These are phyloP conservation scores for Cotesia typhae DNA, from an alignment of 1,140 invertebrate genomes.

Conservation along the genomic window DNA sequence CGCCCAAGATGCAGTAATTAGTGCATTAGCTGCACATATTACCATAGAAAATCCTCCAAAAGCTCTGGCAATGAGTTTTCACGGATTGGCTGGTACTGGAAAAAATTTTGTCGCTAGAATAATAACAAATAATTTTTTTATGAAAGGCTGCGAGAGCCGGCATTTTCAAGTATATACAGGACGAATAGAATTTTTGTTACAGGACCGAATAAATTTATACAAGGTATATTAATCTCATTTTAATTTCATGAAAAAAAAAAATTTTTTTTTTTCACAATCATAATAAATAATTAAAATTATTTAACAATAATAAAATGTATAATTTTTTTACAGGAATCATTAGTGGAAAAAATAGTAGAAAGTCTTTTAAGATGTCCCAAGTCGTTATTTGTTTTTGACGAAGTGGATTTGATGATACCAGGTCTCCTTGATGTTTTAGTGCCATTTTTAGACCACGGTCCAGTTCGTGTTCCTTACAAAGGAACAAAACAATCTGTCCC, in stretches of 20 bases:
- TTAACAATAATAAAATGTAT: background rate
- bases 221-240: constrained; percentile 56
- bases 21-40: constrained; percentile 69
- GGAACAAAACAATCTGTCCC: constrained; percentile 59
- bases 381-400: constrained; percentile 95
- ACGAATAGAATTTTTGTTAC: constrained; percentile 78
- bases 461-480: constrained; percentile 27
- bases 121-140: constrained; percentile 81
- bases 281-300: background rate
- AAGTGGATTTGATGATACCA: constrained; percentile 92
- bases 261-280: background rate
- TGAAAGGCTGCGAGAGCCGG: constrained; percentile 76
- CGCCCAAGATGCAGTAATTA: constrained; percentile 65
- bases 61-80: constrained; percentile 78
- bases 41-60: constrained; percentile 67
- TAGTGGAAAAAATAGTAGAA: constrained; percentile 69
- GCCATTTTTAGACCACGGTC: constrained; percentile 85
- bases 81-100: constrained; percentile 84
- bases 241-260: background rate
- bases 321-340: constrained; percentile 61
- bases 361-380: constrained; percentile 75
- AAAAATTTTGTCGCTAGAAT: constrained; percentile 89
- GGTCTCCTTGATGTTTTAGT: constrained; percentile 85
- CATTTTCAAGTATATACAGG: constrained; percentile 86
- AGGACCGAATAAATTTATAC: constrained; percentile 62